A percentile compares a stretch with the other conserved stretches of the same genome.
These are phyloP conservation scores for Spodoptera picta DNA, from an alignment of 2,888 invertebrate species.

Conservation along the genomic window DNA sequence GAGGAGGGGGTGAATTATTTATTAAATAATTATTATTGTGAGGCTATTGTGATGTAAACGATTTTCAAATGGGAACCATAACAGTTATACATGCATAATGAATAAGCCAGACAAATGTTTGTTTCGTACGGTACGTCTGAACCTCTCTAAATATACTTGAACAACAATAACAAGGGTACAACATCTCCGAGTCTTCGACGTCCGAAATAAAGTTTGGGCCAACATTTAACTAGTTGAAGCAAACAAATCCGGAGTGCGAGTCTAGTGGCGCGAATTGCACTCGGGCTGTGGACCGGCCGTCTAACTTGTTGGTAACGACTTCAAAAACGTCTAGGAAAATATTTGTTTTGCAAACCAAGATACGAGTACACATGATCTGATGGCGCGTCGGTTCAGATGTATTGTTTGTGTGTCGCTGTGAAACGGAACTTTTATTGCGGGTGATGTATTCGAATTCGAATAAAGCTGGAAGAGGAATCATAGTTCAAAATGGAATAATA, in stretches of 20 bases:
- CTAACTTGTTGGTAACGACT: slow-evolving; percentile 72
- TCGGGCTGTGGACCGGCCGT: slow-evolving; percentile 61
- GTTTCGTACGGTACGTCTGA: slow-evolving; percentile 51
- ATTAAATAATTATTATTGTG: background rate
- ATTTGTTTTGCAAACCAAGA: slow-evolving; percentile 64
- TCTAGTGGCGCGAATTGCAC: slow-evolving; percentile 76
- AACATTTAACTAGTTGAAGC: slow-evolving; percentile 87
- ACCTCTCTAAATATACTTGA: slow-evolving; percentile 68
- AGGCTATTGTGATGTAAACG: slow-evolving; percentile 10
- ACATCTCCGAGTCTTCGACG: slow-evolving; percentile 76
- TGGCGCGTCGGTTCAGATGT: slow-evolving; percentile 45
- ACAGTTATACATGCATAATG: slow-evolving; percentile 50
- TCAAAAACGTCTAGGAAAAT: slow-evolving; percentile 72
- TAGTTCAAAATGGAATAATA: background rate
- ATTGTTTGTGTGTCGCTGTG: slow-evolving; percentile 43
- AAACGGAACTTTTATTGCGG: slow-evolving; percentile 46
- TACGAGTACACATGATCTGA: slow-evolving; percentile 54
- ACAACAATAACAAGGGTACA: slow-evolving; percentile 78
- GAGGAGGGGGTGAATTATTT: background rate
- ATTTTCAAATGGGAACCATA: slow-evolving; percentile 28
- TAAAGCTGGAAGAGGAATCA: background rate
- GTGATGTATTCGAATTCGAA: slow-evolving; percentile 30
- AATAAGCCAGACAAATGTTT: slow-evolving; percentile 54
- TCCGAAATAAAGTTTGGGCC: slow-evolving; percentile 80
- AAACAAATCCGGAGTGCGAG: slow-evolving; percentile 81